These are phyloP conservation scores for Chaetogeoica ovagalla DNA, from an alignment of 2,888 invertebrate species.

Conservation along the genomic window DNA sequence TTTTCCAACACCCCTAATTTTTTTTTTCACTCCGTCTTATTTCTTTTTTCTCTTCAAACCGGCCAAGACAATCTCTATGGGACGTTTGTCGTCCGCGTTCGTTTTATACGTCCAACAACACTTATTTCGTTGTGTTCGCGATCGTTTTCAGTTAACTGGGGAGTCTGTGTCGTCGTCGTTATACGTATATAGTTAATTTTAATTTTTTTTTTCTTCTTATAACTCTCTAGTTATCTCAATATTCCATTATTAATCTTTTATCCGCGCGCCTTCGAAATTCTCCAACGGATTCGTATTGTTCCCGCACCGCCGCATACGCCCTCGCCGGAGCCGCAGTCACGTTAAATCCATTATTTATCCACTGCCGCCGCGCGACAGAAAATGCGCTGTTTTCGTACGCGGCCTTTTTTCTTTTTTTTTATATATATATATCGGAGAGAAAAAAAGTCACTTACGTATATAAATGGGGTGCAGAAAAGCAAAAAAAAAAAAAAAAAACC, in stretches of 20 bases:
- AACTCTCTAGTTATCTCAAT: slow-evolving; percentile 5
- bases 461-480: not conserved
- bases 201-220: not conserved
- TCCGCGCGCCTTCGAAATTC: not conserved
- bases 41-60: slow-evolving; percentile 1
- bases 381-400: not conserved
- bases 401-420: no score
- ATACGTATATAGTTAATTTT: not conserved
- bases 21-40: no score
- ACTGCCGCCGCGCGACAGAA: not conserved
- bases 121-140: slow-evolving; percentile 6
- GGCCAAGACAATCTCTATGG: slow-evolving; percentile 34
- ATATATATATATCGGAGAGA: slow-evolving; percentile 8
- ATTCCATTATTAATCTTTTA: slow-evolving; percentile 45
- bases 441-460: slow-evolving; percentile 9
- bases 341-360: slow-evolving; percentile 28
- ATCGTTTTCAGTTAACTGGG: slow-evolving; percentile 18
- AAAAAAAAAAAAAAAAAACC: not conserved
- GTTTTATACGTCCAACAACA: not conserved
- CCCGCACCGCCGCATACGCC: not conserved
- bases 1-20: not conserved
- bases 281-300: slow-evolving; percentile 17
- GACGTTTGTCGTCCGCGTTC: slow-evolving; percentile 23
- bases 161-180: slow-evolving; percentile 2
- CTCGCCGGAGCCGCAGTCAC: not conserved